phyloP scores from a whole-genome alignment of 2,888 invertebrate species.

The Stegophylla sp. region DNA sequence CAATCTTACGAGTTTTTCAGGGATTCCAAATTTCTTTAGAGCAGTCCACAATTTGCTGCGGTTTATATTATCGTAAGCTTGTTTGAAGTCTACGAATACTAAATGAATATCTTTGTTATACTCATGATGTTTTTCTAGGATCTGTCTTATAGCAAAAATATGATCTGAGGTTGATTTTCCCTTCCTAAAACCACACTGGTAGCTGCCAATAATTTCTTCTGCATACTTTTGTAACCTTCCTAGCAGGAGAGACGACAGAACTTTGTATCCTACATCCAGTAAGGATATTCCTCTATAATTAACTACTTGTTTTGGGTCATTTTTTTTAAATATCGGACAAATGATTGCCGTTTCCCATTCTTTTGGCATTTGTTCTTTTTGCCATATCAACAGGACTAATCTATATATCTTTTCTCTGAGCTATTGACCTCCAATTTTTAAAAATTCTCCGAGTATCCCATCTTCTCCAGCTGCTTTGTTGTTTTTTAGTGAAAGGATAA shows the following conservation, averaged over 20 bases:
- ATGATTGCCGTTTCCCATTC: slow-evolving; percentile 6
- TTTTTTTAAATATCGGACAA: slow-evolving; percentile 4
- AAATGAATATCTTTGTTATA: slow-evolving; percentile 8
- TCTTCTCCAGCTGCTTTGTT: slow-evolving; percentile 13
- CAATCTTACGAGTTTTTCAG: neutral
- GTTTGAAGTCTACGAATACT: slow-evolving; percentile 5
- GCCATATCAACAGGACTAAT: slow-evolving; percentile 11
- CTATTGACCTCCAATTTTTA: too few species aligned
- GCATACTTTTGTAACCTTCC: slow-evolving; percentile 6
- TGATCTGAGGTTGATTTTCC: neutral
- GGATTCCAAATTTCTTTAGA: neutral
- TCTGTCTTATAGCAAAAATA: slow-evolving; percentile 11
- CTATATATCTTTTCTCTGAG: slow-evolving; percentile 61
- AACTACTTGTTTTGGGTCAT: slow-evolving; percentile 6
- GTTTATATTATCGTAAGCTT: slow-evolving; percentile 13
- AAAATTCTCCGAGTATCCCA: neutral
- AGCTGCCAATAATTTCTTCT: slow-evolving; percentile 13
- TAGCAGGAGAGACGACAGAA: slow-evolving; percentile 1
- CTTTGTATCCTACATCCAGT: slow-evolving; percentile 13
- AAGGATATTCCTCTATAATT: slow-evolving; percentile 13
- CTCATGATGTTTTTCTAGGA: slow-evolving; percentile 13
- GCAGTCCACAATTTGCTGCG: slow-evolving; percentile 6
- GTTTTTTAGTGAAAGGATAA: slow-evolving; percentile 2
- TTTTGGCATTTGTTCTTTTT: slow-evolving; percentile 14
- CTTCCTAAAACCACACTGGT: slow-evolving; percentile 2